A percentile compares a stretch with the other conserved stretches of the same genome.
Evolutionary conservation across 2,113 vertebrate species (phyloP).

Genomic region (Piprites chloris): DNA sequence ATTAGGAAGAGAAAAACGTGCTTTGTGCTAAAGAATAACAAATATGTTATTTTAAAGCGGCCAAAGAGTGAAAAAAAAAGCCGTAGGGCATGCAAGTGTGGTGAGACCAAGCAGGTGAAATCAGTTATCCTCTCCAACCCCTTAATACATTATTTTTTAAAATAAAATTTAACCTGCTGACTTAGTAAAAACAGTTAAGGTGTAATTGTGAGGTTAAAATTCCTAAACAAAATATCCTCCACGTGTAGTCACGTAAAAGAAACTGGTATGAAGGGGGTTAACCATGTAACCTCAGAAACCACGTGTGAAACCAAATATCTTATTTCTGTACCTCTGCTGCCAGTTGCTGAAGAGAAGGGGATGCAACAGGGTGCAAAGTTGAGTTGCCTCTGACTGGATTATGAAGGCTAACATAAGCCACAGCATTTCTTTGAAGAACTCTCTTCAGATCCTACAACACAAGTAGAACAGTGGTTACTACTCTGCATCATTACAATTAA

Average conservation of each 20-base stretch:
- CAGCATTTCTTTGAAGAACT: conserved; percentile 83
- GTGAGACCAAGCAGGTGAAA: background rate
- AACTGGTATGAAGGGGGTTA: background rate
- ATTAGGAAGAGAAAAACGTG: background rate
- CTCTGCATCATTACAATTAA: background rate
- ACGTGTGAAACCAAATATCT: background rate
- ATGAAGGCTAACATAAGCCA: conserved; percentile 88
- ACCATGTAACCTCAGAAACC: background rate
- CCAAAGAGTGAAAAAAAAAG: background rate
- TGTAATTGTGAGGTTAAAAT: background rate
- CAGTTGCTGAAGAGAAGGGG: conserved; percentile 87
- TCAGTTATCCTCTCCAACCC: background rate
- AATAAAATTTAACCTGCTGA: background rate
- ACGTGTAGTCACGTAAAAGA: background rate
- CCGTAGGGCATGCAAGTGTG: background rate
- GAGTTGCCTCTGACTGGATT: conserved; percentile 82
- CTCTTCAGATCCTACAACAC: conserved; percentile 81
- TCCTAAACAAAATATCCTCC: background rate
- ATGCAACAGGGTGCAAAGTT: conserved; percentile 78
- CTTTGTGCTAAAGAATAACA: background rate
- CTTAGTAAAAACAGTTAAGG: background rate
- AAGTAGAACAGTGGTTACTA: background rate
- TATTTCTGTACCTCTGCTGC: conserved; percentile 77
- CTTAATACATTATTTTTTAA: background rate
- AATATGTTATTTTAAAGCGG: background rate